Conservation (phyloP, 2,113 vertebrate species). For the Mobula hypostoma region DNA sequence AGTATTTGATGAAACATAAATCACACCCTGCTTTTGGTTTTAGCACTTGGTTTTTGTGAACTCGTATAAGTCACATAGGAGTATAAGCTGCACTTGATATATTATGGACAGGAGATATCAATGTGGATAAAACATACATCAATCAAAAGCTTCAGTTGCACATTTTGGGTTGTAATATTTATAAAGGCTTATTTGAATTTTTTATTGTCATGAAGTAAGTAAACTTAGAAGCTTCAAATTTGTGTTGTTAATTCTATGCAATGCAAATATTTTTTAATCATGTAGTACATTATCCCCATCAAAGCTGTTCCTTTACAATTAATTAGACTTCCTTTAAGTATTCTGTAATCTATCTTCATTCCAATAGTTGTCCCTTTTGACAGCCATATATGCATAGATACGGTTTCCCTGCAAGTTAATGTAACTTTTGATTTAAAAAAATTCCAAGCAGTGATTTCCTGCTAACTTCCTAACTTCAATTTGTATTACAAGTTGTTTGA, state of each 20-base stretch:
- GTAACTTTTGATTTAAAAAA: neutral
- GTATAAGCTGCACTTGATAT: slow-evolving; percentile 38
- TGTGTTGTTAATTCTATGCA: neutral
- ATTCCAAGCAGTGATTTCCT: neutral
- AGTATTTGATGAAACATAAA: slow-evolving; percentile 37
- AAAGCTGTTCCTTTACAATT: neutral
- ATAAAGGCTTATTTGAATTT: neutral
- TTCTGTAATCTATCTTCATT: neutral
- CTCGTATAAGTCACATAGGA: slow-evolving; percentile 34
- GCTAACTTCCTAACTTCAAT: neutral
- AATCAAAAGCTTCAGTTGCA: slow-evolving; percentile 15
- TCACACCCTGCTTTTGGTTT: slow-evolving; percentile 28
- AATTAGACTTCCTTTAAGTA: neutral
- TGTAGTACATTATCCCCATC: neutral
- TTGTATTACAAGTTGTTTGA: neutral
- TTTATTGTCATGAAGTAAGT: neutral
- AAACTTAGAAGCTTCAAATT: neutral
- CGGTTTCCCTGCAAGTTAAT: neutral
- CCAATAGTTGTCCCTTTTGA: neutral
- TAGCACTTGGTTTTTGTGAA: slow-evolving; percentile 33
- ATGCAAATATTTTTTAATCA: neutral
- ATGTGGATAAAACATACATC: slow-evolving; percentile 19
- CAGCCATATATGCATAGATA: neutral
- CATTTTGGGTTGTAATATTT: slow-evolving; percentile 14
- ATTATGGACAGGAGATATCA: slow-evolving; percentile 25